phyloP scores from a whole-genome alignment of 2,797 vertebrate genomes.

The Sphenopsis melanotis region DNA sequence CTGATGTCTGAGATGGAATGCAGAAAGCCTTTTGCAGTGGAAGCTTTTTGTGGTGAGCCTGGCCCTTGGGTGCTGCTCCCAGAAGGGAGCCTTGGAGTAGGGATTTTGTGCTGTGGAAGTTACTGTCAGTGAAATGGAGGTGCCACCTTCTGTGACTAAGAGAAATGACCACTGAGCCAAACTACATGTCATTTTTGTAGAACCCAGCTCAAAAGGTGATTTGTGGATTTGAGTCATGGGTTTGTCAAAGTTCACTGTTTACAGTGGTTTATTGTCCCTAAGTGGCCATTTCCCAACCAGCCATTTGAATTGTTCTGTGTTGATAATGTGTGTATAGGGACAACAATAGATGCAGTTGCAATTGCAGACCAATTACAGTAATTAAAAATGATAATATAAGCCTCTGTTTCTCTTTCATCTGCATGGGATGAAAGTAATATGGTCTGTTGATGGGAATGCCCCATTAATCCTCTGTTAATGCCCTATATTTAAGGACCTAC shows the following conservation, averaged over 20 bases:
- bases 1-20: background rate
- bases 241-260: background rate
- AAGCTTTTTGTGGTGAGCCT: background rate
- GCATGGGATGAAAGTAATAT: background rate
- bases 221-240: background rate
- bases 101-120: fast-evolving
- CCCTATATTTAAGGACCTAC: background rate
- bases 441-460: background rate
- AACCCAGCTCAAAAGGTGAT: background rate
- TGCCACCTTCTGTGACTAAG: background rate
- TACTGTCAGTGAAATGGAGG: too few relatives aligned
- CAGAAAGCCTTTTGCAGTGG: background rate
- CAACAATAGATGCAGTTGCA: background rate
- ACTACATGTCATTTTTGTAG: fast-evolving
- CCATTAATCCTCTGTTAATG: background rate
- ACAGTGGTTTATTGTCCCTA: background rate
- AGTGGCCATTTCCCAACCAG: background rate
- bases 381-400: background rate
- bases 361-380: background rate
- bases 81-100: fast-evolving
- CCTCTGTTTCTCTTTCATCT: background rate
- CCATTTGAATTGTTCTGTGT: background rate
- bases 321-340: background rate
- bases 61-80: background rate
- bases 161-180: background rate